Percentiles rank a stretch among this genome's conserved stretches.
phyloP scores from a whole-genome alignment of 2,888 invertebrate genomes.

The Nemapogon koenigi region DNA sequence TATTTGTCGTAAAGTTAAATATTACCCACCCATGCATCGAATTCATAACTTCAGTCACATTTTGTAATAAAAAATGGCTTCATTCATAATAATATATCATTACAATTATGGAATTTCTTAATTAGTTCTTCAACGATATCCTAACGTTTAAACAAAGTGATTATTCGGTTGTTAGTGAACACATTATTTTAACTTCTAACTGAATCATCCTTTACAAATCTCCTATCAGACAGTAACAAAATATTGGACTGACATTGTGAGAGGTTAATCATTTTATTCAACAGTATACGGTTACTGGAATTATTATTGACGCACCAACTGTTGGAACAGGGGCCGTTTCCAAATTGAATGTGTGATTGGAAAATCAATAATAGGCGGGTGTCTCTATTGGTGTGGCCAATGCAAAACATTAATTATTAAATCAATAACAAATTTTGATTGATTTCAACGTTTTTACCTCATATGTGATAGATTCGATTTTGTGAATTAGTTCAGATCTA shows the following conservation, averaged over 20 bases:
- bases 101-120: no score
- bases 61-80: no score
- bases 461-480: no score
- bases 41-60: no score
- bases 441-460: no score
- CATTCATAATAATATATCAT: no score
- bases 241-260: conserved; percentile 25
- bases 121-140: no score
- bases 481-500: no score
- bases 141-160: no score
- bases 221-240: conserved; percentile 18
- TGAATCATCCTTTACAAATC: conserved; percentile 17
- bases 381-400: conserved; percentile 10
- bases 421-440: background rate
- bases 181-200: background rate
- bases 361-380: conserved; percentile 34
- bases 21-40: no score
- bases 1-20: no score
- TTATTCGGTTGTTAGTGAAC: no score
- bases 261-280: conserved; percentile 62
- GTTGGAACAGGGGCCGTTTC: conserved; percentile 31
- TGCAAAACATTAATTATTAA: background rate
- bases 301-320: conserved; percentile 60
- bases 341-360: conserved; percentile 43
- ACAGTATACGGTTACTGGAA: conserved; percentile 52